These are phyloP conservation scores for Notechis scutatus DNA, from an alignment of 2,113 vertebrate species.

Conservation along the genomic window DNA sequence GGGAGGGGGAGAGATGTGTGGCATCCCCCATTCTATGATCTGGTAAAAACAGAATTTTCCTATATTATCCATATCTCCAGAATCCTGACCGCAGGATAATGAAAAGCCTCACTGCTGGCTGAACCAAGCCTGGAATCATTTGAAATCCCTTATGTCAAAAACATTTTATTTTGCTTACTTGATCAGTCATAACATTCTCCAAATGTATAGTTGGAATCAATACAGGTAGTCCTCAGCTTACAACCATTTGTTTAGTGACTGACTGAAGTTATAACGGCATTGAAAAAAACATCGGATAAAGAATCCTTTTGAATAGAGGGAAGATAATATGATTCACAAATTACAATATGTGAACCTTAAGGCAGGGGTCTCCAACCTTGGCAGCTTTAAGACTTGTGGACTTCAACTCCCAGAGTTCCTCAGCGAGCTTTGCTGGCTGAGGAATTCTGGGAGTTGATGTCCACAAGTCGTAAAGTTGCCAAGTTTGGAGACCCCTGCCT, in stretches of 20 bases:
- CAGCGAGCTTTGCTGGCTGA: too few species aligned
- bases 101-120: background rate
- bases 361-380: too few species aligned
- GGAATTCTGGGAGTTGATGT: too few species aligned
- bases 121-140: background rate
- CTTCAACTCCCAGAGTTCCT: too few species aligned
- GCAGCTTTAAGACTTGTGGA: too few species aligned
- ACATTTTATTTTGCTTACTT: background rate
- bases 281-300: background rate
- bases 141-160: background rate
- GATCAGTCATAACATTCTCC: background rate
- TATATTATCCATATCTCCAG: background rate
- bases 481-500: too few species aligned
- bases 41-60: background rate
- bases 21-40: background rate
- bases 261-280: background rate
- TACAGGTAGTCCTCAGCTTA: background rate
- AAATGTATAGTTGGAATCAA: background rate
- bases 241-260: background rate
- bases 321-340: background rate
- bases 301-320: background rate
- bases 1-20: background rate
- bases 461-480: too few species aligned
- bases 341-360: background rate
- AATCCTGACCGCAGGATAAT: background rate